Base-by-base conservation (phyloP, 2,113 vertebrate genomes). In the Tautogolabrus adspersus region DNA sequence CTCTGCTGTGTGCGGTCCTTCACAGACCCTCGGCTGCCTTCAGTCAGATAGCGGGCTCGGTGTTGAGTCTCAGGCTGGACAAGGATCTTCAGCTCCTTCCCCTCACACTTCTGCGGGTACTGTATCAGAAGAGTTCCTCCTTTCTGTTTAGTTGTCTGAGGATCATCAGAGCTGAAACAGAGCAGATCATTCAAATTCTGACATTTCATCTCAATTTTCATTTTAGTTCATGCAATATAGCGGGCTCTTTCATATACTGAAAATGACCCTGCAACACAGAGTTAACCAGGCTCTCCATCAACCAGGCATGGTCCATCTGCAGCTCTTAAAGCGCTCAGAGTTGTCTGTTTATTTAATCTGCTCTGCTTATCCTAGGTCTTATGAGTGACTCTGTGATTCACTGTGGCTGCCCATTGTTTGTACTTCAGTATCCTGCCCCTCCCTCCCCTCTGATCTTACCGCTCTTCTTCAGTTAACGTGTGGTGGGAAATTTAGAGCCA, bases 1-100 rank as follows among this genome's bases (percentile, higher is more conserved):
- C 97, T 95, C 92, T 99, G 98, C 83, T 99, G 98, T 0, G 97
- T 98, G 61, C 96, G 94, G 79, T 99, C 98, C 83, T 99, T 99
- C 67, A 99, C 98, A 0, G 97, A 98, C 52, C 98, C 98, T 34
- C 98, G 95, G 93, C 98, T 99, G 87, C 98, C 98, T 91, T 99
- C 98, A 0, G 98, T 99, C 85, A 99, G 94, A 61, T 99, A 99
- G 9, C 98, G 96, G 62, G 98, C 98, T 88, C 98, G 72, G 89
- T 99, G 98, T 80, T 99, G 98, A 37, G 96, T 98, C 92, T 99
- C 98, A 0, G 98, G 98, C 91, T 99, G 98, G 19, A 98, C 94
- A 63, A 98, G 90, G 80, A 99, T 98, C 93, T 98, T 99, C 90
- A 99, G 93, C 76, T 99, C 98, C 84, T 98, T 99, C 80, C 97